Base-by-base conservation (phyloP, 1,140 invertebrate genomes). In the Drosophila littoralis region DNA sequence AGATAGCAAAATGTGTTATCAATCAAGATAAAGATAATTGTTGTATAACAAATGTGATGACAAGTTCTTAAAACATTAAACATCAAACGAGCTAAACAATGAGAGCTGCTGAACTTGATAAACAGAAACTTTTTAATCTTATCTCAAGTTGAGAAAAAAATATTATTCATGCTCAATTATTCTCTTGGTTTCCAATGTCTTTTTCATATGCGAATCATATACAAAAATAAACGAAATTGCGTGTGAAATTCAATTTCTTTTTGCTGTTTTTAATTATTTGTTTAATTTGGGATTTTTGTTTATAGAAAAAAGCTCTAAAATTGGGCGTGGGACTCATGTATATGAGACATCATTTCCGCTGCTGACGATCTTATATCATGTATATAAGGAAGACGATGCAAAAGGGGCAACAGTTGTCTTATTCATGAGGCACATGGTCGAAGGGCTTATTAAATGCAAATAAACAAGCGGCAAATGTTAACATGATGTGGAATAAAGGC, bases 261-360 rank as follows among this genome's bases (percentile, higher is more conserved):
- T 38, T 15, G n/a, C 46, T 22, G 42, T 55, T 43, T 28, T 48
- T 28, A 48, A 46, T 75, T 77, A 58, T 77, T 88, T 74, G 64
- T 71, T 81, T 46, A 61, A 28, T 43, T 59, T 55, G 13, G 13
- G 17, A 48, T 28, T 42, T 70, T 75, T 75, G 73, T 75, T 75
- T 75, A 75, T 71, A 86, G 75, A 74, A 61, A 63, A 83, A 84
- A 75, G 80, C 77, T 84, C 45, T 36, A 71, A 64, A 60, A 75
- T 77, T 75, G 75, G 71, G 65, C 46, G 75, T 76, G 79, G 74
- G 78, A 81, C 35, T 65, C 71, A 67, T 60, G 43, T 69, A 9
- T 59, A 74, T 83, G 83, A 84, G 68, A 81, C 84, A 89, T 78
- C 70, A 84, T 88, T 88, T 88, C 84, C 84, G 77, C 50, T 75